Evolutionary conservation across 2,113 vertebrate genomes (phyloP), one percentile per base, ranked within the genome.

Genomic region (Vidua macroura): DNA sequence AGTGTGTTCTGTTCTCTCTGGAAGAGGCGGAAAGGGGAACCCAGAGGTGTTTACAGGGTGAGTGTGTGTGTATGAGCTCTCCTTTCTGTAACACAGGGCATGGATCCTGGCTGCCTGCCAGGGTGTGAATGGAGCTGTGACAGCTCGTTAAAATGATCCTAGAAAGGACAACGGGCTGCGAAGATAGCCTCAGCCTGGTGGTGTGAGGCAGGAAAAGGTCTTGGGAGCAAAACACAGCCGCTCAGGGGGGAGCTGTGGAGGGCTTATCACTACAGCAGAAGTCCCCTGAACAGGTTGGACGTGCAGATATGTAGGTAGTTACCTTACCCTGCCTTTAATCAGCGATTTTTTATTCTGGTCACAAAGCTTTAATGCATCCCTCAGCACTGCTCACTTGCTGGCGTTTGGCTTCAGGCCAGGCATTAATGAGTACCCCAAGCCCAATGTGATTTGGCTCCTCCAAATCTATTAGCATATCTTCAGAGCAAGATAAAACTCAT

Each of bases 401-500:
- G 58, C 30, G 4, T 56, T 86, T 88, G 94, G 90, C 85, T 92
- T 48, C 56, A 52, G 85, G 90, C 88, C 93, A 88, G 49, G 56
- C 68, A 48, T 77, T 95, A 95, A 83, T 90, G 85, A 93, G 64
- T 75, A 93, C 79, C 79, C 68, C 83, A 43, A 96, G 60, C 64
- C 76, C 64, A 8, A 1, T 90, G 90, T 80, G 91, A 74, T 94
- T 96, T 94, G 82, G 39, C 48, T 94, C 3, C 52, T 90, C 68
- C 87, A 78, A 51, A 59, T 59, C 72, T 77, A 94, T 95, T 95
- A 92, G 60, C 82, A 77, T 95, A 88, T 93, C 93, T 92, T 91
- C 86, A 92, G 83, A 86, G 93, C 76, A 88, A 90, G 83, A 86
- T 90, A 83, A 95, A 91, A 70, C 44, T 94, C 90, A 93, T 92